Evolutionary conservation across 2,888 invertebrate genomes (phyloP), one percentile per base, ranked within the genome.

Genomic region (Escarpia spicata): DNA sequence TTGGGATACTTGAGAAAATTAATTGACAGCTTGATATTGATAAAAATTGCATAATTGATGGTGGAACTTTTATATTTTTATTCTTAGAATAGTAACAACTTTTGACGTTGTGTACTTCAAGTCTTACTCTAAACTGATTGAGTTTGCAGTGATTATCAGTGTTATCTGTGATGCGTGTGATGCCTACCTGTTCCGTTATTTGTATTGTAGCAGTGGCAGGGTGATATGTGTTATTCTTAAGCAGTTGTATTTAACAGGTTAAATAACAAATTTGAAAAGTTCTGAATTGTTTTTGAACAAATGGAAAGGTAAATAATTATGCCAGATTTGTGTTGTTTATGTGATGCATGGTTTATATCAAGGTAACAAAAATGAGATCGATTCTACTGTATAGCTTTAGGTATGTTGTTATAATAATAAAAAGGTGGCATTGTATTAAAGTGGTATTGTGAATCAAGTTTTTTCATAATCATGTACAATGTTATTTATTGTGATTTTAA

Each of bases 21-120:
- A 52, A 52, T 15, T 52, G 52, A 52, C 52, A 9, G 0, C 75
- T 75, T 75, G 19, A 6, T 75, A 75, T 12, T 12, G 75, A 26
- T 6, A n/a, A 15, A 75, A 75, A 2, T 75, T 26, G 26, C n/a
- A 26, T 12, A 52, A 52, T 26, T 75, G 75, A 75, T n/a, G 19
- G 75, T 26, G 75, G 75, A 75, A 26, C 6, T 6, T 75, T 75
- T 75, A 75, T 75, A 75, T 75, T 26, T 75, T 19, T n/a, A 26
- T 26, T 75, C 52, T 75, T 75, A 75, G 75, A 75, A 75, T 75
- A 75, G 75, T 75, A 75, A 26, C 75, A 75, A 75, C 75, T 75
- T 75, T 75, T 75, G 75, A 75, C 26, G 3, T 75, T 75, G 75
- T 75, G 6, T 26, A 75, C n/a, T 75, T 15, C 6, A 75, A 15